Base-by-base conservation (phyloP, 2,113 vertebrate genomes). In the Trogon surrucura region DNA sequence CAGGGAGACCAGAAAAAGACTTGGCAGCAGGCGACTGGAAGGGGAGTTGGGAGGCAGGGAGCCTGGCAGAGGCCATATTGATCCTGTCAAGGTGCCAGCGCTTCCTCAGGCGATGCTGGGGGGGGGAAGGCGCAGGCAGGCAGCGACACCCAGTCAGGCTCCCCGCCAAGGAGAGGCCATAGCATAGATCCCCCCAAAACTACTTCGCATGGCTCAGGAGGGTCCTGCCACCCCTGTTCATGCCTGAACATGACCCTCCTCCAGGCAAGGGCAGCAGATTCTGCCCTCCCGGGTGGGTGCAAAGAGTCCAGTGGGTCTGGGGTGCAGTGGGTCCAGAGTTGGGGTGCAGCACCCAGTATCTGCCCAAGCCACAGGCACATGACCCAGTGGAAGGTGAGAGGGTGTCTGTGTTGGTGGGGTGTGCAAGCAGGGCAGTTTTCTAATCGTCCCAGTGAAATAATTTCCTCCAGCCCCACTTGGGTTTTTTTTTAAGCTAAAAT, bases 11-110 rank as follows among this genome's bases (percentile, higher is more conserved):
- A 50, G 82, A 91, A 88, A 95, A 83, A 92, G 85, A 70, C 0
- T 0, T 5, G 0, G 32, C 1, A 4, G 62, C 47, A 11, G 77
- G 79, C 2, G 2, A 94, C 56, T 81, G 80, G 69, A 95, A 91
- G 53, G 29, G 89, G 89, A 91, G 56, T 77, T 16, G 2, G 83
- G 41, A 65, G 89, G 70, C 41, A 41, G 41, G 41, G 41, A 41
- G 41, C 41, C 81, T 88, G 96, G 71, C n/a, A 0, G 94, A 94
- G 85, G 71, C 91, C 0, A 9, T 91, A 96, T 96, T 57, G 93
- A 97, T 97, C 91, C 85, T 91, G 94, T 94, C 94, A 92, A 70
- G 69, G 62, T 91, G 95, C 95, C 96, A 95, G 74, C 15, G 0
- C 78, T 95, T 94, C 66, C 86, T 84, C 91, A 81, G 84, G 87